These are phyloP conservation scores for Bothrops jararaca DNA, from an alignment of 2,113 vertebrate genomes.

Conservation along the genomic window DNA sequence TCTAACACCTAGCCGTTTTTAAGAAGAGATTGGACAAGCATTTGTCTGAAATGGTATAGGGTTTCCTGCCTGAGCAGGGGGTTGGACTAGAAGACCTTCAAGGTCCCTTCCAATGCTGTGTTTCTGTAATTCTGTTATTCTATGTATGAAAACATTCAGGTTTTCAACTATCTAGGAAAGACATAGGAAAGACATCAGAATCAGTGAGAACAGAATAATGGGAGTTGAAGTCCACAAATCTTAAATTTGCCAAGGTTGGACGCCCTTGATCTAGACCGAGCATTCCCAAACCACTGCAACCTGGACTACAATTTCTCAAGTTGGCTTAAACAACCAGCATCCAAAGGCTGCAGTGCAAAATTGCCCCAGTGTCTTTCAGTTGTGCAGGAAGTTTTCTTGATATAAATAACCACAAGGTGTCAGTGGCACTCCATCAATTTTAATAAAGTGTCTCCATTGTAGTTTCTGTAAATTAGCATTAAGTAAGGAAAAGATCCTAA, in stretches of 20 bases:
- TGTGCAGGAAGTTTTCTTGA: background rate
- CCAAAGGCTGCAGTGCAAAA: background rate
- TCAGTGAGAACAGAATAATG: background rate
- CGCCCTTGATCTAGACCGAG: background rate
- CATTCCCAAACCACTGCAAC: background rate
- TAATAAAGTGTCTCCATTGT: background rate
- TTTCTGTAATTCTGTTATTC: background rate
- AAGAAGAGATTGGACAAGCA: background rate
- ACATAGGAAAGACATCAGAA: background rate
- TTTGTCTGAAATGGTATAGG: background rate
- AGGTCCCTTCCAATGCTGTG: background rate
- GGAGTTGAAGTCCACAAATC: background rate
- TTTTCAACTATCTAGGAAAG: background rate
- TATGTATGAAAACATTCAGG: background rate
- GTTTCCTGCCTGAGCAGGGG: background rate
- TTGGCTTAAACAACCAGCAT: background rate
- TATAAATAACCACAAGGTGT: conserved; percentile 51
- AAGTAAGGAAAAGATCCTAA: background rate
- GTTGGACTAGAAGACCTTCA: background rate
- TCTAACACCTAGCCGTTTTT: background rate
- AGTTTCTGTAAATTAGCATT: background rate
- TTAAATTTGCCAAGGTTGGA: background rate
- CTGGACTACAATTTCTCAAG: background rate
- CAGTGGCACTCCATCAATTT: conserved; percentile 47
- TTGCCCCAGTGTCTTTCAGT: background rate